Conservation (phyloP, 2,113 vertebrate genomes). For the Nematolebias whitei region DNA sequence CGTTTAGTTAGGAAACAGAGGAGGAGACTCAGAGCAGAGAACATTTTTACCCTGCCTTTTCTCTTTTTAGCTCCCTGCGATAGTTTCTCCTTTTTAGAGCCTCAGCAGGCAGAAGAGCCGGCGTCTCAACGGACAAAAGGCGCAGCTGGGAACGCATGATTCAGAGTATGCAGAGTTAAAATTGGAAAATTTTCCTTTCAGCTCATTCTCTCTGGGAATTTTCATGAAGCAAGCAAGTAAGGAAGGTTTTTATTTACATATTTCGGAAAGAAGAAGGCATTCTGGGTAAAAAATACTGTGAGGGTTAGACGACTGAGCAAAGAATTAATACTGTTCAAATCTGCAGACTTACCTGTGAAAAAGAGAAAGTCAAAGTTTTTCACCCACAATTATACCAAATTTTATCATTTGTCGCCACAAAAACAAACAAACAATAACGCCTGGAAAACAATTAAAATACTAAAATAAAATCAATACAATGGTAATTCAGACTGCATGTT, state of each 20-base stretch:
- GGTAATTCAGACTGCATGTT: too few species aligned
- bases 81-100: constrained; percentile 17
- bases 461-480: too few species aligned
- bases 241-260: too few species aligned
- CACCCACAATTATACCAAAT: too few species aligned
- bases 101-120: constrained; percentile 9
- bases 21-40: constrained; percentile 3
- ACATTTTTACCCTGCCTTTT: constrained; percentile 12
- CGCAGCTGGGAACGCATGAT: constrained; percentile 25
- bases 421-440: too few species aligned
- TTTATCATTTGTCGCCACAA: too few species aligned
- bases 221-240: constrained; percentile 6
- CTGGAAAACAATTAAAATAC: too few species aligned
- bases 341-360: too few species aligned
- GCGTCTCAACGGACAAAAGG: constrained; percentile 1
- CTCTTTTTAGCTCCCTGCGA: constrained; percentile 15
- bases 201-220: constrained; percentile 10
- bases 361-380: too few species aligned
- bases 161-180: constrained; percentile 32
- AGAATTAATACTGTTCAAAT: background rate
- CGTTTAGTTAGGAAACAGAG: constrained; percentile 7
- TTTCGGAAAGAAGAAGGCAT: background rate
- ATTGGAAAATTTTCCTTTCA: constrained; percentile 20
- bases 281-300: too few species aligned
- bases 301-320: too few species aligned